phyloP scores from a whole-genome alignment of 2,888 invertebrate species.

The Crocallis elinguaria region DNA sequence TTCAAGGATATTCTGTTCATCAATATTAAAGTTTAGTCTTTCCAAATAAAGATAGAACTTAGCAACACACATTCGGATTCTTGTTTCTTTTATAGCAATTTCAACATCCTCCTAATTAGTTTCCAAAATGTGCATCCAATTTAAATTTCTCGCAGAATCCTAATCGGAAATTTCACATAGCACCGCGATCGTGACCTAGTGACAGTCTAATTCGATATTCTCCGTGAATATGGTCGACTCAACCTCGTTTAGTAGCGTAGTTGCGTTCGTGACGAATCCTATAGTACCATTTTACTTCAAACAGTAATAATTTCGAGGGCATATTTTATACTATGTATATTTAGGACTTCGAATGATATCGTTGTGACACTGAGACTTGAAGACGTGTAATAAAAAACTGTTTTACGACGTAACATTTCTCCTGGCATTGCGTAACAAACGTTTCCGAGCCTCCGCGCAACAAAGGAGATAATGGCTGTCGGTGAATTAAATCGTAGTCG shows the following conservation, averaged over 20 bases:
- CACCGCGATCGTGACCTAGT: slow-evolving; percentile 43
- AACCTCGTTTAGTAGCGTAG: slow-evolving; percentile 42
- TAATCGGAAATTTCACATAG: slow-evolving; percentile 33
- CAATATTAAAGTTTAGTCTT: neutral
- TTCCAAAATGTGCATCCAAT: slow-evolving; percentile 14
- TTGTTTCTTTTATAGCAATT: neutral
- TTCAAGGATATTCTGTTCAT: neutral
- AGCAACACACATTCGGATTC: neutral
- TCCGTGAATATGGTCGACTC: slow-evolving; percentile 40
- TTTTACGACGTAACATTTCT: neutral
- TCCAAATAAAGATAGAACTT: neutral
- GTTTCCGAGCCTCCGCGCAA: neutral
- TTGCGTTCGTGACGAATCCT: slow-evolving; percentile 49
- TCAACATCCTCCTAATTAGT: slow-evolving; percentile 17
- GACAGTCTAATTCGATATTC: slow-evolving; percentile 40
- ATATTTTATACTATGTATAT: too few relatives aligned
- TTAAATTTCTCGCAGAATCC: slow-evolving; percentile 28
- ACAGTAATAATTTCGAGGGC: neutral
- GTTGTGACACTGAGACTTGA: too few relatives aligned
- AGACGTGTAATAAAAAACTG: too few relatives aligned
- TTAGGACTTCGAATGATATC: neutral
- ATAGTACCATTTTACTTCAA: slow-evolving; percentile 36
- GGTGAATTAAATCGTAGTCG: slow-evolving; percentile 12
- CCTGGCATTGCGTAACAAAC: slow-evolving; percentile 4
- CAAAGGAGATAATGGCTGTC: slow-evolving; percentile 6